phyloP scores from a whole-genome alignment of 2,888 invertebrate species.

The Drosophila kambysellisi region DNA sequence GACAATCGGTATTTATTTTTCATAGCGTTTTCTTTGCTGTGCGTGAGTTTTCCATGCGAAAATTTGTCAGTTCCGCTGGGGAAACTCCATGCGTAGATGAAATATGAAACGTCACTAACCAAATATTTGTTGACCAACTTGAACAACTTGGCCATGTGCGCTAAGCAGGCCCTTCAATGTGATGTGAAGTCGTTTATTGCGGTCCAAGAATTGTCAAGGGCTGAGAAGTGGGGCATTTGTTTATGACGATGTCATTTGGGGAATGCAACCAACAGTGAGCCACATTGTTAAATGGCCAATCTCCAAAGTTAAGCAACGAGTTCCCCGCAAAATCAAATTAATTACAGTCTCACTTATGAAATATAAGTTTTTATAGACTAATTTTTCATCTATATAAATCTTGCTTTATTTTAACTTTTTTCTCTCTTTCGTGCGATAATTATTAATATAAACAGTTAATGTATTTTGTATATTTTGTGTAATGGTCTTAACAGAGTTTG shows the following conservation, averaged over 20 bases:
- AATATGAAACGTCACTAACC: slow-evolving; percentile 22
- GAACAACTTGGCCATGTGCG: slow-evolving; percentile 9
- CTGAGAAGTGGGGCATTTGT: slow-evolving; percentile 37
- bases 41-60: slow-evolving; percentile 68
- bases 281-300: slow-evolving; percentile 3
- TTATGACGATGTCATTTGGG: slow-evolving; percentile 26
- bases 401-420: not conserved
- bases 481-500: not conserved
- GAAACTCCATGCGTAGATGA: slow-evolving; percentile 4
- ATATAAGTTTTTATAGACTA: not conserved
- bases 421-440: not conserved
- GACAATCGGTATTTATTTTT: slow-evolving; percentile 29
- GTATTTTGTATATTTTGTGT: not conserved
- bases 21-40: slow-evolving; percentile 12
- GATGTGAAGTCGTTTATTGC: slow-evolving; percentile 33
- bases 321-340: slow-evolving; percentile 1
- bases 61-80: slow-evolving; percentile 41
- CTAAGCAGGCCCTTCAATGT: slow-evolving; percentile 28
- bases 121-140: slow-evolving; percentile 22
- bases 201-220: slow-evolving; percentile 48
- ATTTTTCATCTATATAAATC: not conserved
- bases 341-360: slow-evolving; percentile 8
- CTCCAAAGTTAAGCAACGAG: slow-evolving; percentile 14
- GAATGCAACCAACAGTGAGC: slow-evolving; percentile 1
- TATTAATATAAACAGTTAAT: not conserved